Evolutionary conservation across 1,140 invertebrate genomes (phyloP).

Genomic region (Bombus cullumanus): DNA sequence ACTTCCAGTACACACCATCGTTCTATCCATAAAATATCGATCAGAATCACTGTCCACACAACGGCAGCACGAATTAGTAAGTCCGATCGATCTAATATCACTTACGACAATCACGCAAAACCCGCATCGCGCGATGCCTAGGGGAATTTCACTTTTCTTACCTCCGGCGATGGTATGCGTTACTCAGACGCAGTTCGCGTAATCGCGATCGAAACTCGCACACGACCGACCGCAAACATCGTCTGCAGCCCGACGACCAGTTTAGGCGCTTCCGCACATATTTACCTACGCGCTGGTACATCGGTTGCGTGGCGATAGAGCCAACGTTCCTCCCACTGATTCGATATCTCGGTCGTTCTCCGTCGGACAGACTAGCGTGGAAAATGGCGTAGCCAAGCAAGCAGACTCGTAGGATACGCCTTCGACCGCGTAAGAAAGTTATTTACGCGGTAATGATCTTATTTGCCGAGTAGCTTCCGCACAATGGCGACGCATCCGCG

Average conservation of each 20-base stretch:
- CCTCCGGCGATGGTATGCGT: neutral
- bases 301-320: slow-evolving; percentile 25
- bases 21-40: neutral
- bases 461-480: slow-evolving; percentile 77
- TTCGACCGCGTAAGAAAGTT: slow-evolving; percentile 73
- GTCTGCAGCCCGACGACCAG: slow-evolving; percentile 62
- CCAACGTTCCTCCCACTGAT: slow-evolving; percentile 1
- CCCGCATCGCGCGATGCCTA: neutral
- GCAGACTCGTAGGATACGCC: slow-evolving; percentile 58
- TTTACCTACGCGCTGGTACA: slow-evolving; percentile 66
- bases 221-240: slow-evolving; percentile 67
- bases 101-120: neutral
- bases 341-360: slow-evolving; percentile 24
- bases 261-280: slow-evolving; percentile 67
- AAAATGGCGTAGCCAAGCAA: slow-evolving; percentile 28
- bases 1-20: too few relatives aligned
- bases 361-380: neutral
- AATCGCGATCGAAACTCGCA: slow-evolving; percentile 47
- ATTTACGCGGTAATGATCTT: slow-evolving; percentile 80
- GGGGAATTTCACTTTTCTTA: slow-evolving; percentile 27
- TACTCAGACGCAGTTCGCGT: slow-evolving; percentile 42
- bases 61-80: neutral
- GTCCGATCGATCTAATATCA: neutral
- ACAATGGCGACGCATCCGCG: slow-evolving; percentile 63
- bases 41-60: neutral